phyloP scores from a whole-genome alignment of 1,140 invertebrate genomes.

The Pseudomyrmex sp. region DNA sequence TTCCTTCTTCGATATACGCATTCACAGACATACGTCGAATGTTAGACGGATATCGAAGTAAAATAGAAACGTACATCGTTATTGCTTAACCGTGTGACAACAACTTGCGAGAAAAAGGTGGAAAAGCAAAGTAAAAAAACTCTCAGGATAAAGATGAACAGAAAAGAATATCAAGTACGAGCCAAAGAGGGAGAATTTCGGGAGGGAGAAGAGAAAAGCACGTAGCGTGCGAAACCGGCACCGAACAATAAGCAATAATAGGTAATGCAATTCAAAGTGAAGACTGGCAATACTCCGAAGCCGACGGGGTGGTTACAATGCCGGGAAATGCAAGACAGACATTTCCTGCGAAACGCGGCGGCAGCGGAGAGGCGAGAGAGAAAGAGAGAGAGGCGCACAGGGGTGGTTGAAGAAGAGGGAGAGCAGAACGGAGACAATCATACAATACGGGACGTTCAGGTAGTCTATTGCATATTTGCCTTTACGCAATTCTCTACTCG shows the following conservation, averaged over 20 bases:
- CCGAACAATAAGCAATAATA: constrained; percentile 83
- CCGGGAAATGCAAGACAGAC: constrained; percentile 80
- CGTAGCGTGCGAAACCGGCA: constrained; percentile 67
- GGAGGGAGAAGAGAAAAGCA: constrained; percentile 40
- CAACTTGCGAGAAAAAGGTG: not conserved
- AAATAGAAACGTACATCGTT: not conserved
- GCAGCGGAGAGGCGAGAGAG: not conserved
- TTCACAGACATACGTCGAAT: too few species aligned
- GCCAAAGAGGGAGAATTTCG: constrained; percentile 54
- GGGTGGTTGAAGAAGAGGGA: constrained; percentile 27
- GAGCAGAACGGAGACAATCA: constrained; percentile 80
- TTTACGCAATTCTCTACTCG: constrained; percentile 78
- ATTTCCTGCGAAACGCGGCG: constrained; percentile 77
- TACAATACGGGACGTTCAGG: constrained; percentile 77
- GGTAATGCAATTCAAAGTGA: constrained; percentile 82
- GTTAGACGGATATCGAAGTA: not conserved
- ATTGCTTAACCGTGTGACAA: not conserved
- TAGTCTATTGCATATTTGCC: constrained; percentile 81
- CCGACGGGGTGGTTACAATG: constrained; percentile 76
- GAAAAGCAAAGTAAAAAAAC: not conserved
- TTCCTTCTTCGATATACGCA: too few species aligned
- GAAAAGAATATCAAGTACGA: constrained; percentile 45
- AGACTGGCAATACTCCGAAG: constrained; percentile 80
- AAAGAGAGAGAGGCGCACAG: constrained; percentile 35
- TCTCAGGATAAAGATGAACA: not conserved